Conservation (phyloP, 2,113 vertebrate species). For the Aplodontia rufa region DNA sequence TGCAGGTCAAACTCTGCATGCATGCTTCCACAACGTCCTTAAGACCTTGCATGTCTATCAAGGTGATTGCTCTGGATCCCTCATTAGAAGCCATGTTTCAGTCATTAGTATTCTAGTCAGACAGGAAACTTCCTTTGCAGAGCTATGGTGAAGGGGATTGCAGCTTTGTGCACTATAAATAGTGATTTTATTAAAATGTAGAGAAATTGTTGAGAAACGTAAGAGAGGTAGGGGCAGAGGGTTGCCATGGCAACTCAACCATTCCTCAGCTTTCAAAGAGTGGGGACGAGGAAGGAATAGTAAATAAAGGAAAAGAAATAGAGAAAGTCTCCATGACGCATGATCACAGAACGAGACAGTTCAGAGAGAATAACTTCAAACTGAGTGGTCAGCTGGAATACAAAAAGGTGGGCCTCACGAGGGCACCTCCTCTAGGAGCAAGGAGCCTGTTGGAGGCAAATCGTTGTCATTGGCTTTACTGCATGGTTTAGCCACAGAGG, state of each 20-base stretch:
- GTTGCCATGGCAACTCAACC: slow-evolving; percentile 69
- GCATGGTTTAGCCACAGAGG: background rate
- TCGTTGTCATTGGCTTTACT: background rate
- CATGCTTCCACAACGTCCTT: background rate
- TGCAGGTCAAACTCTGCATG: background rate
- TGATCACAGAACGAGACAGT: background rate
- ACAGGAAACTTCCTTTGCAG: slow-evolving; percentile 58
- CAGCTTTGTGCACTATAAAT: slow-evolving; percentile 65
- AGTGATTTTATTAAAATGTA: slow-evolving; percentile 75
- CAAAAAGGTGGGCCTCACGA: background rate
- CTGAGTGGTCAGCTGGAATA: background rate
- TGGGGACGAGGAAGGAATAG: slow-evolving; percentile 52
- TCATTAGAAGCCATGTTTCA: slow-evolving; percentile 2
- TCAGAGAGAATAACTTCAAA: background rate
- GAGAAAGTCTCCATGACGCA: background rate
- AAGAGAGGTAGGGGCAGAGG: slow-evolving; percentile 27
- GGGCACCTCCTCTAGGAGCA: background rate
- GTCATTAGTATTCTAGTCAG: slow-evolving; percentile 71
- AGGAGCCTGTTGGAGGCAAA: background rate
- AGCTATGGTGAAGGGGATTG: slow-evolving; percentile 1
- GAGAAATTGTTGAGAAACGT: slow-evolving; percentile 63
- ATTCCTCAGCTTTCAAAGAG: slow-evolving; percentile 31
- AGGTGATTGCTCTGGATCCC: background rate
- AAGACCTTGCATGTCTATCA: background rate
- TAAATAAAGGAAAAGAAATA: slow-evolving; percentile 70